Conservation (phyloP, 2,888 invertebrate species). For the Campoletis raptor region DNA sequence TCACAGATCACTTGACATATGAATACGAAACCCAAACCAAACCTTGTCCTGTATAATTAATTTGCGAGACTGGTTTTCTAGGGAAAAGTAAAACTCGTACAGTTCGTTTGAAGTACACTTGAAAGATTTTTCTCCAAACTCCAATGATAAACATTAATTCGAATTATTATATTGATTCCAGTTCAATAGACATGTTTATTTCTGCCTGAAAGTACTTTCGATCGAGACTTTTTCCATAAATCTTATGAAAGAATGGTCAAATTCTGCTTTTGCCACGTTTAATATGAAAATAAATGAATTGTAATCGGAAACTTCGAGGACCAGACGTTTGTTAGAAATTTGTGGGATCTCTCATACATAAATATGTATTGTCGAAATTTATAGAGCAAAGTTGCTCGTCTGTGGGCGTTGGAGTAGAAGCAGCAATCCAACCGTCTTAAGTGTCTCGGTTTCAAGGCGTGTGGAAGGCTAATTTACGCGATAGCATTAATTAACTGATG, state of each 20-base stretch:
- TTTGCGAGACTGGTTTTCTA: constrained; percentile 49
- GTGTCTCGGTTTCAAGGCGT: constrained; percentile 62
- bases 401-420: constrained; percentile 43
- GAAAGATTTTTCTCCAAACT: neutral
- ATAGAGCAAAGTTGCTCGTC: constrained; percentile 59
- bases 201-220: neutral
- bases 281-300: neutral
- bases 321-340: constrained; percentile 8
- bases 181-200: neutral
- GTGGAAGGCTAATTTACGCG: constrained; percentile 67
- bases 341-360: constrained; percentile 12
- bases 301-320: constrained; percentile 17
- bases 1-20: neutral
- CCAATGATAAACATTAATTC: neutral
- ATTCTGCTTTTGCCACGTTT: neutral
- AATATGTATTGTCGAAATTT: constrained; percentile 56
- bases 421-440: constrained; percentile 54
- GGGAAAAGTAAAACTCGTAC: constrained; percentile 36
- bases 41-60: neutral
- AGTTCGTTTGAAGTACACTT: neutral
- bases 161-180: neutral
- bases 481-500: constrained; percentile 68
- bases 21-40: neutral
- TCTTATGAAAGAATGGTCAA: neutral
- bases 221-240: neutral